A percentile compares a stretch with the other conserved stretches of the same genome.
These are phyloP conservation scores for Lasioglossum baleicum DNA, from an alignment of 1,140 invertebrate genomes.

Conservation along the genomic window DNA sequence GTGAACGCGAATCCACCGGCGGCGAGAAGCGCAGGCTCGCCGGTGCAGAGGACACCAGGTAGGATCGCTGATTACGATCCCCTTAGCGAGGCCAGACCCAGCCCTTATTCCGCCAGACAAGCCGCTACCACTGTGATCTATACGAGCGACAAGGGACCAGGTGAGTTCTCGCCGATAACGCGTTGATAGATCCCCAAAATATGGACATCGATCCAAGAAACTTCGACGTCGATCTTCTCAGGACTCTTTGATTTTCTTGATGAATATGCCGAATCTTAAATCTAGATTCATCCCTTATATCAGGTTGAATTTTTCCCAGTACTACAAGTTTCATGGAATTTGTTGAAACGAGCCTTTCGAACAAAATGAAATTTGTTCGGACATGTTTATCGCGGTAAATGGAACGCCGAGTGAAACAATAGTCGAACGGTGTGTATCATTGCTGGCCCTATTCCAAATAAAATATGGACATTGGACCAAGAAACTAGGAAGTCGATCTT, in stretches of 20 bases:
- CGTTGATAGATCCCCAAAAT: background rate
- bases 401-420: background rate
- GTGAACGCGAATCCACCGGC: conserved; percentile 72
- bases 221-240: no score
- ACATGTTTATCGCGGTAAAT: background rate
- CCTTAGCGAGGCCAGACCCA: conserved; percentile 84
- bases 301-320: no score
- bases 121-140: conserved; percentile 90
- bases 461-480: no score
- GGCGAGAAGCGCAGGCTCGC: conserved; percentile 74
- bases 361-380: background rate
- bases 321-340: no score
- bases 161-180: conserved; percentile 65
- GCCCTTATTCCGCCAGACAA: conserved; percentile 88
- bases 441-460: background rate
- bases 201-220: no score
- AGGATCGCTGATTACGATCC: conserved; percentile 91
- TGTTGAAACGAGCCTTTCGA: no score
- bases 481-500: no score
- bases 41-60: conserved; percentile 80
- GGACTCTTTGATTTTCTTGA: no score
- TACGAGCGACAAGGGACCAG: conserved; percentile 86
- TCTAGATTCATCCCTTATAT: no score
- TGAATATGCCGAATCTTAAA: no score
- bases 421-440: background rate